phyloP scores from a whole-genome alignment of 2,113 vertebrate genomes.

The Megaceryle maxima region DNA sequence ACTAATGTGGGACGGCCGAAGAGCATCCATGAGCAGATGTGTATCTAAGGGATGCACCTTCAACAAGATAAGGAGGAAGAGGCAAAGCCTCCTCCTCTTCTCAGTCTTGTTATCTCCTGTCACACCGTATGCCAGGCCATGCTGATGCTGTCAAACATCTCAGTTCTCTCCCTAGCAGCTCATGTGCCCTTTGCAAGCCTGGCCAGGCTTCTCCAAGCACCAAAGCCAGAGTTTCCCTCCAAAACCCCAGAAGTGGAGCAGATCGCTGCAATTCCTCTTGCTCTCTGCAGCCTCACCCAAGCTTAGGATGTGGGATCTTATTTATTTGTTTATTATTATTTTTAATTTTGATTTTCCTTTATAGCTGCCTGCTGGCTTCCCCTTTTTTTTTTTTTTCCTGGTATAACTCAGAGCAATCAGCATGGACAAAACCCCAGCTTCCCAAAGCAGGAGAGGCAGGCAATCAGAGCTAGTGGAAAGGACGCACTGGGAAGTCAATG shows the following conservation, averaged over 20 bases:
- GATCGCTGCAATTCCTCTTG: neutral
- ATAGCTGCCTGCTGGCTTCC: neutral
- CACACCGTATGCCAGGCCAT: rapidly evolving
- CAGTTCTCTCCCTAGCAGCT: neutral
- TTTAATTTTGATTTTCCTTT: neutral
- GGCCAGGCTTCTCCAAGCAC: neutral
- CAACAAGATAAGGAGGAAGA: neutral
- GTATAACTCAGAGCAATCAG: constrained; percentile 54
- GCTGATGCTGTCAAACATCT: neutral
- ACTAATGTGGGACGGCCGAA: rapidly evolving
- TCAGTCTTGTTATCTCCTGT: neutral
- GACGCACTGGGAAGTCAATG: constrained; percentile 36
- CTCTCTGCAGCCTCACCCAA: neutral
- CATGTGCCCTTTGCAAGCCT: neutral
- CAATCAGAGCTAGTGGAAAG: constrained; percentile 64
- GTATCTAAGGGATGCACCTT: rapidly evolving
- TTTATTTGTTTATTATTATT: neutral
- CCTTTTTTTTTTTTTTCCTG: too few species aligned
- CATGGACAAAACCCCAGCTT: constrained; percentile 24
- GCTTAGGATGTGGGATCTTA: neutral
- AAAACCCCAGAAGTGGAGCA: neutral
- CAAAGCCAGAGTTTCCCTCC: neutral
- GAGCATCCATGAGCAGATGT: rapidly evolving
- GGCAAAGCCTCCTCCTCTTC: neutral
- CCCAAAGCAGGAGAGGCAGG: constrained; percentile 45